A percentile compares a stretch with the other conserved stretches of the same genome.
Conservation (phyloP, 2,888 invertebrate species). For the Perdita meconis region DNA sequence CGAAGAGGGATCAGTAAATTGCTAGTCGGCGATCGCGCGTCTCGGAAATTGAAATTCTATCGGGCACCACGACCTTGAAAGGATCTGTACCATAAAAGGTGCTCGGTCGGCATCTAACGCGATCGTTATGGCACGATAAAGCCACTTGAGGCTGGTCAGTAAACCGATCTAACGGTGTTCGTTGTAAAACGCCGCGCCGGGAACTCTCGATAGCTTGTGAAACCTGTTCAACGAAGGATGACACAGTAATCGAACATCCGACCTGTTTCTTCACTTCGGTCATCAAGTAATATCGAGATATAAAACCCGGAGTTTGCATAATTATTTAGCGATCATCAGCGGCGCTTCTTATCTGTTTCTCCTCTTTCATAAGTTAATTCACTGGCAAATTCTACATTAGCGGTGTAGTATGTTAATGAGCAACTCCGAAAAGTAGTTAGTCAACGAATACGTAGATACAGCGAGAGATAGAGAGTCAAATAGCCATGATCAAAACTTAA, state of each 20-base stretch:
- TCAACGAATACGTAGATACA: neutral
- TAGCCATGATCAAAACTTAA: no score
- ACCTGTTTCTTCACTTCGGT: slow-evolving; percentile 7
- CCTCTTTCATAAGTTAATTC: neutral
- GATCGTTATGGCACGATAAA: slow-evolving; percentile 41
- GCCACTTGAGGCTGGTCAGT: slow-evolving; percentile 48
- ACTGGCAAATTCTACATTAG: neutral
- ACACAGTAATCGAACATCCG: slow-evolving; percentile 10
- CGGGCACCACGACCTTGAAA: slow-evolving; percentile 39
- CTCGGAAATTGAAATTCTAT: slow-evolving; percentile 41
- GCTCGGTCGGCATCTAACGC: slow-evolving; percentile 6
- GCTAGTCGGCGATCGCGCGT: neutral
- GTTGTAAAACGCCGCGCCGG: slow-evolving; percentile 26
- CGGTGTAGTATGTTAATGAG: neutral
- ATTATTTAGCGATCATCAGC: neutral
- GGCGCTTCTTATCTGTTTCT: neutral
- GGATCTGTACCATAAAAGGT: slow-evolving; percentile 40
- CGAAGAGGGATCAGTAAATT: slow-evolving; percentile 5
- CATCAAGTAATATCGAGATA: neutral
- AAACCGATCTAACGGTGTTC: slow-evolving; percentile 59
- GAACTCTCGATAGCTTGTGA: slow-evolving; percentile 16
- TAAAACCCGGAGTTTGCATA: neutral
- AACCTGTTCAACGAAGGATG: slow-evolving; percentile 43
- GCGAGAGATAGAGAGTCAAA: no score
- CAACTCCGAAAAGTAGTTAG: neutral